Base-by-base conservation (phyloP, 2,888 invertebrate genomes). In the Hypsopygia costalis region DNA sequence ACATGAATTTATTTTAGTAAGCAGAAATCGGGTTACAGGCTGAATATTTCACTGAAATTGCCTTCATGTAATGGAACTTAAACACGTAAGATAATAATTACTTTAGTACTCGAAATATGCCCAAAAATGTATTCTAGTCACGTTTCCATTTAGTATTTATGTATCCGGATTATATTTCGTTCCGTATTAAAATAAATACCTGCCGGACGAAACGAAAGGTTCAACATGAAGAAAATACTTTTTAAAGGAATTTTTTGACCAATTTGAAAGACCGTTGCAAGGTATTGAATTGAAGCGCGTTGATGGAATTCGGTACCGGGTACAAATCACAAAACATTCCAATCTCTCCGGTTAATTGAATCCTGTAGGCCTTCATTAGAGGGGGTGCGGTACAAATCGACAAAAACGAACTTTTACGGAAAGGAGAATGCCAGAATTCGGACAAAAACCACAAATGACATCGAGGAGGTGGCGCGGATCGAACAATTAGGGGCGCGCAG, bases 271-370 rank as follows among this genome's bases (percentile, higher is more conserved):
- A 71, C 63, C 55, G 57, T 54, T 66, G 67, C 64, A 63, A 65
- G 59, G 65, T 61, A 62, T 59, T 62, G 70, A 73, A 75, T 69
- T 57, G 72, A 68, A 65, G 55, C 62, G 67, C 73, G 71, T 66
- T 75, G 76, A 81, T 81, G 68, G 75, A 76, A 81, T 81, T 74
- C 69, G 71, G 71, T 66, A 65, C 67, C 61, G 66, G 61, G 75
- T 69, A 79, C 77, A 81, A 82, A 82, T 82, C 81, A 81, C 81
- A 78, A 81, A 82, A 79, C 82, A 83, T 83, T 82, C 80, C 81
- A 67, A 77, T 78, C 74, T 72, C 78, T 69, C 60, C 69, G 71
- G 76, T 81, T 85, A 86, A 86, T 85, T 82, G 85, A 85, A 85
- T 82, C 73, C 81, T 71, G 79, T 76, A 80, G 78, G 76, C 83